Base-by-base conservation (phyloP, 2,797 vertebrate genomes). In the Dendrocincla tyrannina region DNA sequence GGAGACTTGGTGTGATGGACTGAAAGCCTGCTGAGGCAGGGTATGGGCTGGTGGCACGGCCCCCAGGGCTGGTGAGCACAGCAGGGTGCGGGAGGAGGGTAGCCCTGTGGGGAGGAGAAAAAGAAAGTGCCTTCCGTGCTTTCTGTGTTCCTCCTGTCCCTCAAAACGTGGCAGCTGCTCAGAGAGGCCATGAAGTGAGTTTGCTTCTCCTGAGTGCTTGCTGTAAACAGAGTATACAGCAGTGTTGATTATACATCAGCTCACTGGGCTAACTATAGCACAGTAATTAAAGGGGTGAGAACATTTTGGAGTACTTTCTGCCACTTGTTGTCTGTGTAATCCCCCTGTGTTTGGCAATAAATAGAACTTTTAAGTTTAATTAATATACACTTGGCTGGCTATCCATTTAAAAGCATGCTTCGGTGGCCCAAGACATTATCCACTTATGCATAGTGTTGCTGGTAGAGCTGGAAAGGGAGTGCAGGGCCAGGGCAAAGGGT, bases 351-450 rank as follows among this genome's bases (percentile, higher is more conserved):
- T 96, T 96, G 94, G 94, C 97, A 97, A 98, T 98, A 97, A 98
- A 98, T 97, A 98, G 96, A 98, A 98, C 97, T 97, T 96, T 95
- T 97, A 98, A 96, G 96, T 98, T 98, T 98, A 98, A 98, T 98
- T 98, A 98, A 98, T 97, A 97, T 95, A 96, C 97, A 96, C 96
- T 97, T 97, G 96, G 95, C 96, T 97, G 97, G 94, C 96, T 98
- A 97, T 95, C 93, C 96, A 93, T 97, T 97, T 97, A 96, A 75
- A 96, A 92, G 79, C 79, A 80, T 69, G 94, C 94, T 66, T 47
- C 68, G 33, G 93, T 96, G 97, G 96, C 96, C 96, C 4, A 24
- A 96, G 96, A 96, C 63, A 44, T 97, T 96, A 97, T 89, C 91
- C 85, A 89, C 95, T 95, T 95, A 83, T 47, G 93, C 91, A 58